phyloP scores from a whole-genome alignment of 2,113 vertebrate genomes.

The Laterallus jamaicensis region DNA sequence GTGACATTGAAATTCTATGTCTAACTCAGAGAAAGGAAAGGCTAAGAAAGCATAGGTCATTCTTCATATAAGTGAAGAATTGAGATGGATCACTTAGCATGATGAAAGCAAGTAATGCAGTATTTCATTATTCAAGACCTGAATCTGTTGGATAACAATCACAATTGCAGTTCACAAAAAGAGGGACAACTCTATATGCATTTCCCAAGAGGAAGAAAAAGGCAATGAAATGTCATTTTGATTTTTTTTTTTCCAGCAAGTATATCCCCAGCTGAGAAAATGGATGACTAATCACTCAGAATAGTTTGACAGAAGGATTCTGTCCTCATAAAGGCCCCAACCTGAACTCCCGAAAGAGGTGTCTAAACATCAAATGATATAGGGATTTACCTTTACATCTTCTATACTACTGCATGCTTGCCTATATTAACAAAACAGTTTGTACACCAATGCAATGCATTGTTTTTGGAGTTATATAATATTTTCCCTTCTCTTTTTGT shows the following conservation, averaged over 20 bases:
- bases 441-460: neutral
- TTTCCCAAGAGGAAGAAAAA: neutral
- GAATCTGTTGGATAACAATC: neutral
- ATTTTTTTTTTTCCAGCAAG: neutral
- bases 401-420: neutral
- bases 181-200: neutral
- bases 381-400: neutral
- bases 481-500: neutral
- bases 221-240: neutral
- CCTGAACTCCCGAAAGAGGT: neutral
- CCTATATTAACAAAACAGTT: neutral
- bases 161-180: neutral
- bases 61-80: neutral
- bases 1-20: constrained; percentile 14
- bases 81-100: neutral
- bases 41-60: neutral
- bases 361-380: neutral
- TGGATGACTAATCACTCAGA: neutral
- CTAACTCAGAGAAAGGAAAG: neutral
- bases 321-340: neutral
- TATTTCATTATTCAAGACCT: neutral
- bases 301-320: neutral
- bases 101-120: neutral
- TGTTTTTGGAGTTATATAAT: neutral
- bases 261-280: neutral